These are phyloP conservation scores for Eupithecia centaureata DNA, from an alignment of 2,888 invertebrate genomes.

Conservation along the genomic window DNA sequence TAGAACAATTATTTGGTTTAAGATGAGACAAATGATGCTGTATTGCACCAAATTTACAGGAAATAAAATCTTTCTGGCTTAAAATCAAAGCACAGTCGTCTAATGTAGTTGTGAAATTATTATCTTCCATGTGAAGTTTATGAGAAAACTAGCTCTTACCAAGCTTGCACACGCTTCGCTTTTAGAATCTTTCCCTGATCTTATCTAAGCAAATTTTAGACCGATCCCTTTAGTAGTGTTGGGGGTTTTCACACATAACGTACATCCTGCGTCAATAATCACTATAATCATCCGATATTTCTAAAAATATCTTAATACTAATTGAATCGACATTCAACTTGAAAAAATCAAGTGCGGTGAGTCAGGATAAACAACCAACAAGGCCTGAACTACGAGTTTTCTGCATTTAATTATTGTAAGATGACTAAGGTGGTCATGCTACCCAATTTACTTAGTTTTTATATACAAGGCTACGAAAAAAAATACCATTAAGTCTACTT, in stretches of 20 bases:
- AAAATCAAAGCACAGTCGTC: background rate
- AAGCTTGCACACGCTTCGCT: too few relatives aligned
- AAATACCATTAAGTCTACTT: conserved; percentile 43
- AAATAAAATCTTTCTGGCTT: background rate
- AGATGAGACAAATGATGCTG: background rate
- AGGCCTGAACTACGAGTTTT: conserved; percentile 1
- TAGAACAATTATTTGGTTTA: background rate
- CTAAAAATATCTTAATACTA: background rate
- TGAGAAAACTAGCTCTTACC: background rate
- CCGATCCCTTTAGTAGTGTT: background rate
- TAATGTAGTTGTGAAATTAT: background rate
- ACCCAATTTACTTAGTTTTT: conserved; percentile 24
- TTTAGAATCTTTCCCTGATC: too few relatives aligned
- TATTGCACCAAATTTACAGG: background rate
- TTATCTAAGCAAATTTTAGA: background rate
- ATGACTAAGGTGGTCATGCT: conserved; percentile 1
- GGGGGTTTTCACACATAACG: background rate
- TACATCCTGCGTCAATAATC: background rate
- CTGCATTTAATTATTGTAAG: conserved; percentile 2
- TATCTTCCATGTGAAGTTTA: background rate
- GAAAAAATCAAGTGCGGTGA: background rate
- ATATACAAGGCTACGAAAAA: conserved; percentile 24
- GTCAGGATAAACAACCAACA: background rate
- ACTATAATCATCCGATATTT: background rate
- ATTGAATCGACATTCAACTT: background rate